Conservation (phyloP, 2,113 vertebrate genomes). For the Oncorhynchus tshawytscha region DNA sequence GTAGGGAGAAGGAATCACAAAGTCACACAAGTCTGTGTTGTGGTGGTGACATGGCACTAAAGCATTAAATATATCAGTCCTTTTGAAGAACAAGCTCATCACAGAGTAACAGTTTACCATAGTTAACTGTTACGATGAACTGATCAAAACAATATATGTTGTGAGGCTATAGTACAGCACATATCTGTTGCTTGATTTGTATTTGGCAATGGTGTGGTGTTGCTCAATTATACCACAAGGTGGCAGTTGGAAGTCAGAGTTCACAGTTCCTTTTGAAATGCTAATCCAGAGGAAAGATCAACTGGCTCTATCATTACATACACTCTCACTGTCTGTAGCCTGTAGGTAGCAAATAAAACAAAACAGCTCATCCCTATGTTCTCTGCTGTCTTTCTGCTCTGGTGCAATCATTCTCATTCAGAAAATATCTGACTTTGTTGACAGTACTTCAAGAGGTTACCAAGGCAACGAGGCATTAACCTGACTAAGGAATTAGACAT, state of each 20-base stretch:
- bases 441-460: too few species aligned
- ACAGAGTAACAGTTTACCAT: not conserved
- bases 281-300: not conserved
- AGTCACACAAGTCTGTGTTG: not conserved
- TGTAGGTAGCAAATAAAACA: not conserved
- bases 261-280: not conserved
- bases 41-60: not conserved
- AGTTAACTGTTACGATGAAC: not conserved
- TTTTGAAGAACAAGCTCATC: not conserved
- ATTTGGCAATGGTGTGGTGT: not conserved
- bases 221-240: slow-evolving; percentile 26
- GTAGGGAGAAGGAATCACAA: not conserved
- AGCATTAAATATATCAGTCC: not conserved
- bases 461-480: not conserved
- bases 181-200: too few species aligned
- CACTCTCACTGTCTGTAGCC: too few species aligned
- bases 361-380: not conserved
- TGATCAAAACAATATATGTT: not conserved
- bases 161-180: too few species aligned
- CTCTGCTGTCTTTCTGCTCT: not conserved
- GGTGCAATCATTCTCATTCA: not conserved
- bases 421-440: not conserved
- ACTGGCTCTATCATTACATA: not conserved
- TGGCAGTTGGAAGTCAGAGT: slow-evolving; percentile 11
- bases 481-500: not conserved